These are phyloP conservation scores for Eulacestoma nigropectus DNA, from an alignment of 2,113 vertebrate genomes.

Conservation along the genomic window DNA sequence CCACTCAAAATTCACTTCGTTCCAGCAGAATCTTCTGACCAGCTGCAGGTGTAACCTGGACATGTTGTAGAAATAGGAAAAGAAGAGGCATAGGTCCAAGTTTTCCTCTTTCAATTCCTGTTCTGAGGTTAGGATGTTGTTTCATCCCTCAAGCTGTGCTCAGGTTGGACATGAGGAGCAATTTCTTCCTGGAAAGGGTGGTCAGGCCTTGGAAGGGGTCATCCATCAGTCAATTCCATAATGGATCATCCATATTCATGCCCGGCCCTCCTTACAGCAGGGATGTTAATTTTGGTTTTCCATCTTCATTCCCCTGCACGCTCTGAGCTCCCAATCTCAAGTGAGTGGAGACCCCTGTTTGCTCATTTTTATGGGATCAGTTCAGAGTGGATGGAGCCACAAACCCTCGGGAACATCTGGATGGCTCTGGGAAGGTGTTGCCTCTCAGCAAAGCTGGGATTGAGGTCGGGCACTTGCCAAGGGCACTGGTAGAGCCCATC, in stretches of 20 bases:
- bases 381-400: neutral
- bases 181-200: too few species aligned
- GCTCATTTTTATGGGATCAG: neutral
- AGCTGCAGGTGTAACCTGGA: neutral
- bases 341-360: neutral
- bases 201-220: neutral
- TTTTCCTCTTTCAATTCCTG: too few species aligned
- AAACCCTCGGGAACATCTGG: accelerated
- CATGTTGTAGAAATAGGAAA: accelerated
- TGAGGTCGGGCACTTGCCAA: accelerated
- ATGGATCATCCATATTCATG: neutral
- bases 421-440: neutral
- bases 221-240: neutral
- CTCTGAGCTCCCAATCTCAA: neutral
- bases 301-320: constrained; percentile 19
- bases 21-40: neutral
- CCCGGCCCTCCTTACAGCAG: neutral
- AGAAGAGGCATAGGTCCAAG: too few species aligned
- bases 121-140: too few species aligned
- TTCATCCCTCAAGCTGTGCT: too few species aligned
- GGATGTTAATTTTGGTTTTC: constrained; percentile 16
- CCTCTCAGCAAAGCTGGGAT: accelerated
- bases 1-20: neutral
- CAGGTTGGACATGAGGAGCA: too few species aligned
- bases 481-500: too few species aligned